Evolutionary conservation across 92 coral and sea anemone genomes (phyloP).

Genomic region (Desmophyllum pertusum): DNA sequence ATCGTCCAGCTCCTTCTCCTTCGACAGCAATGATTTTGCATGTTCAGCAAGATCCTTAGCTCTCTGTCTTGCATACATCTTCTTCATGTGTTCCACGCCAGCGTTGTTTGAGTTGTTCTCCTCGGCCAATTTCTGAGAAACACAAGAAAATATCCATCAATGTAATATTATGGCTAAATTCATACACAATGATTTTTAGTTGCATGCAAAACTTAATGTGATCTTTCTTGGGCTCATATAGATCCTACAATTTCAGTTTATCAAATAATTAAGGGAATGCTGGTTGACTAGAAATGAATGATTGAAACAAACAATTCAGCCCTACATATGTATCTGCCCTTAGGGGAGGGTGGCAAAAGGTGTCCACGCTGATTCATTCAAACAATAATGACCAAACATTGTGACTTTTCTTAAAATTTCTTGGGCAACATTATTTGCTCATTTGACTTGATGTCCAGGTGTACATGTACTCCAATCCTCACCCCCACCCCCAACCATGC

Average conservation of each 20-base stretch:
- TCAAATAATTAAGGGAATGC: not conserved
- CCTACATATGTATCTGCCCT: too few relatives aligned
- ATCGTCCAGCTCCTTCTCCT: slow-evolving; percentile 83
- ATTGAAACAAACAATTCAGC: too few relatives aligned
- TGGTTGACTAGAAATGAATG: too few relatives aligned
- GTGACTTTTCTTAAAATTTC: too few relatives aligned
- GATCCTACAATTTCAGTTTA: not conserved
- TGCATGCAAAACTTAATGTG: not conserved
- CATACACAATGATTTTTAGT: not conserved
- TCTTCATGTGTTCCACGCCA: slow-evolving; percentile 91
- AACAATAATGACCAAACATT: too few relatives aligned
- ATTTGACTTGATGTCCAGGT: too few relatives aligned
- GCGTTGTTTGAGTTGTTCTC: slow-evolving; percentile 66
- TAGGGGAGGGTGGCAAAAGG: too few relatives aligned
- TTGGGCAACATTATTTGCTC: too few relatives aligned
- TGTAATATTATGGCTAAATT: too few relatives aligned
- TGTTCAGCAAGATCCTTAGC: slow-evolving; percentile 98
- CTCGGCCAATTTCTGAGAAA: slow-evolving; percentile 75
- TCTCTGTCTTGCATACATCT: slow-evolving; percentile 90
- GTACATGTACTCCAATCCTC: too few relatives aligned
- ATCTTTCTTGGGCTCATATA: not conserved
- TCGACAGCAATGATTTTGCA: slow-evolving; percentile 79
- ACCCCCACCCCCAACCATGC: too few relatives aligned
- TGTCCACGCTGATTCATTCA: too few relatives aligned
- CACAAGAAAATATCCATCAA: not conserved